Percentiles rank a stretch among this genome's conserved stretches.
phyloP scores from a whole-genome alignment of 1,140 invertebrate species.

The Atta texana region DNA sequence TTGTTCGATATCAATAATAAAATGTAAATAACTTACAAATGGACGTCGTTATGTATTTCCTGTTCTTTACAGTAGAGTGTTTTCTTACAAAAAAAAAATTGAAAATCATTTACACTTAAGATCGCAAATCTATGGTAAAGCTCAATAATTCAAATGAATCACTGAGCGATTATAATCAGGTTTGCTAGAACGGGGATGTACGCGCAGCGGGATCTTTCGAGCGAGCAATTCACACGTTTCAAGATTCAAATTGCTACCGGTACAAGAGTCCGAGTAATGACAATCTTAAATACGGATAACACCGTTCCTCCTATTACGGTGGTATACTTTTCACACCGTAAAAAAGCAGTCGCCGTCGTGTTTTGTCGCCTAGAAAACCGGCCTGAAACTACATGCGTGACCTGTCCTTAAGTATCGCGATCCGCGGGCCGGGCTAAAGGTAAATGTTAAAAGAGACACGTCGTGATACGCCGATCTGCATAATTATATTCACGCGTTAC shows the following conservation, averaged over 20 bases:
- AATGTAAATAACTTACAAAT: not conserved
- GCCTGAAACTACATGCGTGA: conserved; percentile 64
- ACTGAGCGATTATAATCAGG: not conserved
- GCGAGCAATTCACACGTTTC: conserved; percentile 21
- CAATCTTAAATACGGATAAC: conserved; percentile 49
- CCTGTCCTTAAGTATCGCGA: conserved; percentile 66
- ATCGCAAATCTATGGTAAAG: not conserved
- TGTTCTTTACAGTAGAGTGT: not conserved
- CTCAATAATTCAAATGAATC: conserved; percentile 11
- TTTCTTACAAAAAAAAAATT: not conserved
- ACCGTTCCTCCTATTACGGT: conserved; percentile 38
- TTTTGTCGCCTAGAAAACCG: conserved; percentile 59
- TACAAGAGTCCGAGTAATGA: conserved; percentile 34
- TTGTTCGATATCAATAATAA: not conserved
- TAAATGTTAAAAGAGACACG: conserved; percentile 79
- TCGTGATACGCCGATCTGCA: conserved; percentile 75
- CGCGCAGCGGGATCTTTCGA: not conserved
- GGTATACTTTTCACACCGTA: conserved; percentile 30
- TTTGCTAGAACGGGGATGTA: not conserved
- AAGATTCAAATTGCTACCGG: not conserved
- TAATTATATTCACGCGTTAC: conserved; percentile 81
- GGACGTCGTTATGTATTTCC: not conserved
- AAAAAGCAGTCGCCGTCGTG: conserved; percentile 1
- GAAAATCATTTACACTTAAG: not conserved
- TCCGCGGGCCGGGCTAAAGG: conserved; percentile 75